Percentiles rank a stretch among this genome's conserved stretches.
phyloP scores from a whole-genome alignment of 2,113 vertebrate genomes.

The Lepisosteus osseus region DNA sequence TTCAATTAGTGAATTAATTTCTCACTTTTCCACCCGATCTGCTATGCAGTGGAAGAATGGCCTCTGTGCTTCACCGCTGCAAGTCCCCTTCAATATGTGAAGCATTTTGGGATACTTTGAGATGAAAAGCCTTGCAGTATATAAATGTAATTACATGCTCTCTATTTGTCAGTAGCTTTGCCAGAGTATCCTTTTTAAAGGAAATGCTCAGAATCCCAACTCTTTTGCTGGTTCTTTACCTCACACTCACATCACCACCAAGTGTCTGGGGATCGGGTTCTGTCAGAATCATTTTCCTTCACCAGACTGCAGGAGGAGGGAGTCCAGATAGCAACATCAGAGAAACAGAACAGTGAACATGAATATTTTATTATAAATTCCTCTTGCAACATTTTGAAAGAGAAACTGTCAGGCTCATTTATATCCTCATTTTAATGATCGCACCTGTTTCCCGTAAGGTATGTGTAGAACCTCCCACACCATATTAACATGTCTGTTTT shows the following conservation, averaged over 20 bases:
- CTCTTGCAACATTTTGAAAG: conserved; percentile 42
- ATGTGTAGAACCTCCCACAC: conserved; percentile 11
- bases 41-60: too few species aligned
- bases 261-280: neutral
- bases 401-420: conserved; percentile 49
- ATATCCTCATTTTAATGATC: conserved; percentile 25
- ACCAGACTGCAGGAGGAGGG: conserved; percentile 3
- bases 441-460: conserved; percentile 11
- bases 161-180: too few species aligned
- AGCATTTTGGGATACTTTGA: too few species aligned
- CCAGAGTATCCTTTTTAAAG: too few species aligned
- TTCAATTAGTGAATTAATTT: too few species aligned
- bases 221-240: too few species aligned
- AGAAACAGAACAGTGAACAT: conserved; percentile 32
- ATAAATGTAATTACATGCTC: too few species aligned
- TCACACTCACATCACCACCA: neutral
- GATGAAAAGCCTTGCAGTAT: too few species aligned
- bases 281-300: conserved; percentile 15
- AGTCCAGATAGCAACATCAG: neutral
- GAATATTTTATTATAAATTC: conserved; percentile 45
- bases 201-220: too few species aligned
- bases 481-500: conserved; percentile 49
- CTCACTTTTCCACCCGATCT: too few species aligned
- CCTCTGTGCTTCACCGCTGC: too few species aligned
- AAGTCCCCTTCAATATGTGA: too few species aligned